Conservation (phyloP, 2,113 vertebrate genomes). For the Myxocyprinus asiaticus region DNA sequence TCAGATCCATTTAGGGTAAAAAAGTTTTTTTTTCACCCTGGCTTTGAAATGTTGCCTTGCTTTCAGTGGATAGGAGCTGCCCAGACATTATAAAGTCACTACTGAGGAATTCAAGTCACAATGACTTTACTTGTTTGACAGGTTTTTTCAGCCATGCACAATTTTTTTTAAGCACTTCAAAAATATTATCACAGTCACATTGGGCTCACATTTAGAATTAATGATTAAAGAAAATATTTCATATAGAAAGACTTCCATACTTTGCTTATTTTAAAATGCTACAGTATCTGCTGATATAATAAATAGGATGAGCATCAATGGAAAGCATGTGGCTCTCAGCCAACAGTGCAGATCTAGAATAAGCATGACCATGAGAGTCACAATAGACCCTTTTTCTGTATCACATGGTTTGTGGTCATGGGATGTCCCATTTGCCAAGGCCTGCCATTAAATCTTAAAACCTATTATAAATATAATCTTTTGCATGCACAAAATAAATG, state of each 20-base stretch:
- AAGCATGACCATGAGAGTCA: neutral
- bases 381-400: constrained; percentile 25
- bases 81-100: neutral
- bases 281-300: neutral
- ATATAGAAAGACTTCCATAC: neutral
- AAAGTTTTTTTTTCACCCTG: no score
- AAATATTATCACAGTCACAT: no score
- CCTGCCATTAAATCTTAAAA: constrained; percentile 58
- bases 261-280: neutral
- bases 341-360: constrained; percentile 26
- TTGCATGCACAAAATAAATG: neutral
- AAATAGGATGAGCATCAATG: no score
- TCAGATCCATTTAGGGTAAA: no score
- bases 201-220: neutral
- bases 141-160: constrained; percentile 9
- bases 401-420: constrained; percentile 69
- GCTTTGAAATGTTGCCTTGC: neutral
- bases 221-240: neutral
- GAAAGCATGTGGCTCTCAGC: neutral
- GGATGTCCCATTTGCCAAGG: constrained; percentile 41
- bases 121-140: neutral
- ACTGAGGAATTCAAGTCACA: constrained; percentile 24
- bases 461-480: neutral
- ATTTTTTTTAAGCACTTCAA: neutral
- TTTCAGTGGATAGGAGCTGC: constrained; percentile 2